These are phyloP conservation scores for Bos taurus DNA, from an alignment of 2,113 vertebrate species.

Conservation along the genomic window ARS-UCD2.0 NC_037343.1:63611001-63611500, in stretches of 20 bases:
- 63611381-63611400: background rate
- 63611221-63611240: background rate
- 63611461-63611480: background rate
- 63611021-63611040: background rate
- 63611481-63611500: background rate
- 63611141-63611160: background rate
- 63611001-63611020: background rate
- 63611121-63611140: background rate
- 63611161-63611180: background rate
- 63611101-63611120: background rate
- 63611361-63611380: background rate
- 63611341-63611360: background rate
- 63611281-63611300: background rate
- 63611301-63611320: background rate
- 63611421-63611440: background rate
- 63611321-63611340: background rate
- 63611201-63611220: background rate
- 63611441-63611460: background rate
- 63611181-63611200: background rate
- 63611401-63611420: fast-evolving
- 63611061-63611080: background rate
- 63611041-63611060: background rate
- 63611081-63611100: background rate
- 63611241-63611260: background rate
- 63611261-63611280: background rate